A percentile compares a stretch with the other conserved stretches of the same genome.
phyloP scores from a whole-genome alignment of 2,888 invertebrate species.

The Litoditis marina region DNA sequence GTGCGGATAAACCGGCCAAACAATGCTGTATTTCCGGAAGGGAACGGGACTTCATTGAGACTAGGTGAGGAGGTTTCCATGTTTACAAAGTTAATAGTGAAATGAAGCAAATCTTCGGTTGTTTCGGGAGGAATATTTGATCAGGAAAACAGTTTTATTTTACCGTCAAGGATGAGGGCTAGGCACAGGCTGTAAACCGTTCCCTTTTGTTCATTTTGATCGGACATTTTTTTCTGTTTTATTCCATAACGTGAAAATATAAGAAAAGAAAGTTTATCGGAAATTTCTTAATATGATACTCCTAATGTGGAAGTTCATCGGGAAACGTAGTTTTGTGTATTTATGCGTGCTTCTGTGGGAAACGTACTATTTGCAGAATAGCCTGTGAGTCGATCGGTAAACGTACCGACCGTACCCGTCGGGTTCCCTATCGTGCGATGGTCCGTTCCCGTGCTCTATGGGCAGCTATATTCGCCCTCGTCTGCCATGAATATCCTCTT shows the following conservation, averaged over 20 bases:
- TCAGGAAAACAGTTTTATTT: slow-evolving; percentile 5
- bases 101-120: slow-evolving; percentile 21
- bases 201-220: no score
- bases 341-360: no score
- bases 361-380: slow-evolving; percentile 52
- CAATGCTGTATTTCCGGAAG: slow-evolving; percentile 56
- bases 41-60: slow-evolving; percentile 57
- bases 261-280: no score
- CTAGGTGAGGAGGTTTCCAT: slow-evolving; percentile 26
- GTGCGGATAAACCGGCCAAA: slow-evolving; percentile 58
- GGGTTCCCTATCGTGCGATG: slow-evolving; percentile 54
- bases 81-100: slow-evolving; percentile 31
- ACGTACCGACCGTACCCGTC: slow-evolving; percentile 46
- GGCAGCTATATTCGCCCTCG: slow-evolving; percentile 53
- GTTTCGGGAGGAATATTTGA: neutral
- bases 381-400: slow-evolving; percentile 59
- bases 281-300: no score
- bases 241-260: no score
- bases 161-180: no score
- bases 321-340: no score
- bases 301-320: no score
- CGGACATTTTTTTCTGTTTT: no score
- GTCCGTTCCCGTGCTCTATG: slow-evolving; percentile 51
- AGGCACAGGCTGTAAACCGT: no score
- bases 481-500: slow-evolving; percentile 52